These are phyloP conservation scores for Plotosus lineatus DNA, from an alignment of 2,113 vertebrate genomes.

Conservation along the genomic window DNA sequence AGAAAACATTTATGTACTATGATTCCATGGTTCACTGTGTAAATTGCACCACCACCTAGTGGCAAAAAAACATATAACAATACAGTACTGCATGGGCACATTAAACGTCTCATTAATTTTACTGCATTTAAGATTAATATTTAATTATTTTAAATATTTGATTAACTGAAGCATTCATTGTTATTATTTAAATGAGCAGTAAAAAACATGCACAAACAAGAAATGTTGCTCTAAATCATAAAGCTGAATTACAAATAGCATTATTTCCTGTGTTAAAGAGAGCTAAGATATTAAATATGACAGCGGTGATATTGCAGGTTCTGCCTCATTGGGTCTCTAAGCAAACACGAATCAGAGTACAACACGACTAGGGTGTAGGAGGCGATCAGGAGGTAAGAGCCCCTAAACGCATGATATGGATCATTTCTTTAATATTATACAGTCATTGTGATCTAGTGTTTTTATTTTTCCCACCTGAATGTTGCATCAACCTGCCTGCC, in stretches of 20 bases:
- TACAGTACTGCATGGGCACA: no score
- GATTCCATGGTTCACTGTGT: no score
- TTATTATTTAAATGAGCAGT: not conserved
- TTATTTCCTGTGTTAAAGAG: conserved; percentile 79
- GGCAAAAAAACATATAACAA: not conserved
- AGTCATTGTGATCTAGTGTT: conserved; percentile 60
- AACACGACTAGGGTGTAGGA: conserved; percentile 99
- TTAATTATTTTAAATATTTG: not conserved
- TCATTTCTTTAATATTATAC: conserved; percentile 65
- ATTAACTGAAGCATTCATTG: not conserved
- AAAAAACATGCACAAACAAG: conserved; percentile 73
- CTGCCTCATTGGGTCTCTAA: conserved; percentile 99
- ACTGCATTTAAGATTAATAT: not conserved
- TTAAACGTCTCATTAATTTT: no score
- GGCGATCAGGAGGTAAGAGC: conserved; percentile 92
- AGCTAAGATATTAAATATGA: conserved; percentile 89
- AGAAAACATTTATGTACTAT: not conserved
- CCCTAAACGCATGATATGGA: conserved; percentile 58
- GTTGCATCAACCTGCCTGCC: conserved; percentile 55
- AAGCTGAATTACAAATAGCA: conserved; percentile 59
- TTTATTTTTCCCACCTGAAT: conserved; percentile 60
- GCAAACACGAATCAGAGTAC: conserved; percentile 99
- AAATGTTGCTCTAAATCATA: conserved; percentile 45
- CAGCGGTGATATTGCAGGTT: conserved; percentile 99
- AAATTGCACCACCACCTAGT: not conserved